phyloP scores from a whole-genome alignment of 2,113 vertebrate species.

The Scartelaos histophorus region DNA sequence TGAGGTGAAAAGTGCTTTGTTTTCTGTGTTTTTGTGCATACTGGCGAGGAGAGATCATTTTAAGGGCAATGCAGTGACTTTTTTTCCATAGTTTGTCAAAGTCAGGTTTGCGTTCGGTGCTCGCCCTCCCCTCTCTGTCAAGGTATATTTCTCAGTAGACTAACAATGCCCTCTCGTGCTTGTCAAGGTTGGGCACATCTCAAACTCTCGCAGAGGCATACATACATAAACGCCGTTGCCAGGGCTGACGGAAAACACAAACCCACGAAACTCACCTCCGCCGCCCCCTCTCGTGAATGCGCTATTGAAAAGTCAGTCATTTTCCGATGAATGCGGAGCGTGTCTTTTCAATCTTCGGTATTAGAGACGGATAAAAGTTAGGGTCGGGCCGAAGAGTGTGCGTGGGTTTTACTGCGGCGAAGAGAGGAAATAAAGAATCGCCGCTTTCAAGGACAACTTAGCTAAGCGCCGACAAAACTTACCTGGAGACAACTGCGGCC shows the following conservation, averaged over 20 bases:
- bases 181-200: slow-evolving; percentile 53
- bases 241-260: slow-evolving; percentile 1
- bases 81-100: slow-evolving; percentile 11
- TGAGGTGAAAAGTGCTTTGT: neutral
- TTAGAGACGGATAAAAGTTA: slow-evolving; percentile 26
- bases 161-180: slow-evolving; percentile 43
- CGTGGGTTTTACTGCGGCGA: slow-evolving; percentile 53
- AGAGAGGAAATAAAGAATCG: slow-evolving; percentile 39
- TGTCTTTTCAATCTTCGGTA: slow-evolving; percentile 44
- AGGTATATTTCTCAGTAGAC: slow-evolving; percentile 33
- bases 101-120: slow-evolving; percentile 1
- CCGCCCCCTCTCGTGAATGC: slow-evolving; percentile 38
- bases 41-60: neutral
- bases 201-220: slow-evolving; percentile 12
- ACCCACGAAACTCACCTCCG: slow-evolving; percentile 14
- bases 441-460: slow-evolving; percentile 65
- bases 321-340: slow-evolving; percentile 35
- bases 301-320: slow-evolving; percentile 48
- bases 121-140: slow-evolving; percentile 13
- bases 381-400: slow-evolving; percentile 38
- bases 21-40: slow-evolving; percentile 2
- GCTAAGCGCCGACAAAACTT: slow-evolving; percentile 35
- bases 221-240: neutral
- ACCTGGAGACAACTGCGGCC: slow-evolving; percentile 24
- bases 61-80: slow-evolving; percentile 8